Conservation (phyloP, 2,888 invertebrate genomes). For the Tromatobia lineatoria region DNA sequence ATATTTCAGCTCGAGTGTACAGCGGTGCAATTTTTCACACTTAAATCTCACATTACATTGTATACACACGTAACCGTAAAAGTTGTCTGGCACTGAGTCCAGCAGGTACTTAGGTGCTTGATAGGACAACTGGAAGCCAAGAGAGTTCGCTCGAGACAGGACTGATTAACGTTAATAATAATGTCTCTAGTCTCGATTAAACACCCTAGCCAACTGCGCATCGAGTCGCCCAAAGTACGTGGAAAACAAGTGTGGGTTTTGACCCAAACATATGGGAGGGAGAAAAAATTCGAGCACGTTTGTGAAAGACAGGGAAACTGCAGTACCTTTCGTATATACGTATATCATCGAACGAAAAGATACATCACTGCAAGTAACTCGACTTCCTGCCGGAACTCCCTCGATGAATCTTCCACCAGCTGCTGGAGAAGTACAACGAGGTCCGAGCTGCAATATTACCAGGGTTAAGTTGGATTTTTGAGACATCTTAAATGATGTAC, state of each 20-base stretch:
- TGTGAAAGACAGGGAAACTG: conserved; percentile 49
- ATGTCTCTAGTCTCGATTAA: conserved; percentile 23
- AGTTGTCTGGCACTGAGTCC: conserved; percentile 56
- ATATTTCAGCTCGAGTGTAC: not conserved
- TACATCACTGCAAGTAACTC: conserved; percentile 6
- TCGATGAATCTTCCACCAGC: conserved; percentile 57
- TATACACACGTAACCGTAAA: conserved; percentile 28
- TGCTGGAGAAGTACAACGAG: conserved; percentile 37
- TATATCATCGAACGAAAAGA: conserved; percentile 14
- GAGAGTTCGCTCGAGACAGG: conserved; percentile 40
- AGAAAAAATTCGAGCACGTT: conserved; percentile 36
- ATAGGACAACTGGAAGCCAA: conserved; percentile 42
- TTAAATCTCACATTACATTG: conserved; percentile 26
- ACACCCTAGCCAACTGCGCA: conserved; percentile 26
- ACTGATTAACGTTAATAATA: conserved; percentile 70
- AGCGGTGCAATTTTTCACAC: conserved; percentile 19
- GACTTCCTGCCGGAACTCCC: conserved; percentile 30
- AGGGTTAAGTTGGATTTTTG: conserved; percentile 52
- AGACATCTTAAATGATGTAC: conserved; percentile 12
- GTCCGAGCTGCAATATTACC: conserved; percentile 46
- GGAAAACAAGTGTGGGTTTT: conserved; percentile 4
- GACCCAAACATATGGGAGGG: conserved; percentile 30
- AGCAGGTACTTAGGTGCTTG: conserved; percentile 32
- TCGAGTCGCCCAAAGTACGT: conserved; percentile 11
- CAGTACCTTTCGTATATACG: conserved; percentile 31